phyloP scores from a whole-genome alignment of 1,140 invertebrate species.

The Drosophila athabasca region DNA sequence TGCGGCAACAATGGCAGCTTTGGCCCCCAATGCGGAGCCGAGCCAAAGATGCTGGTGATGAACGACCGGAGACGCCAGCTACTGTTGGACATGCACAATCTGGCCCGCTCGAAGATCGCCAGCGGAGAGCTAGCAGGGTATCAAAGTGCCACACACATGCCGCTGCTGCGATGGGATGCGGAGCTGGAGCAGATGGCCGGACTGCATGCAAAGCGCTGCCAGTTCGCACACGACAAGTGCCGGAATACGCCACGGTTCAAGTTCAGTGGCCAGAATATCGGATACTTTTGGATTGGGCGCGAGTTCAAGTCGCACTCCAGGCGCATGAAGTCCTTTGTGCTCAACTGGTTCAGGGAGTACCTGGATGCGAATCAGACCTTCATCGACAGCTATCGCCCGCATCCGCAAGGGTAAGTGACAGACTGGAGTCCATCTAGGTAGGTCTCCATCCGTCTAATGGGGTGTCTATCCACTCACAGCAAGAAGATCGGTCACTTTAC shows the following conservation, averaged over 20 bases:
- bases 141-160: constrained; percentile 63
- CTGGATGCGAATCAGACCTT: constrained; percentile 73
- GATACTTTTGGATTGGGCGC: constrained; percentile 74
- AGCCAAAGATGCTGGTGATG: constrained; percentile 71
- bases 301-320: constrained; percentile 76
- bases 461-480: constrained; percentile 11
- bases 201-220: constrained; percentile 70
- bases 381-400: constrained; percentile 64
- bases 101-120: constrained; percentile 68
- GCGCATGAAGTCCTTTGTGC: constrained; percentile 75
- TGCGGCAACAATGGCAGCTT: constrained; percentile 71
- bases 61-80: constrained; percentile 66
- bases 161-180: constrained; percentile 71
- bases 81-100: constrained; percentile 75
- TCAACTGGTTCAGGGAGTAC: constrained; percentile 76
- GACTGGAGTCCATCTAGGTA: neutral
- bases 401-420: constrained; percentile 66
- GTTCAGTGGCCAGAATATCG: constrained; percentile 78
- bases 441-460: neutral
- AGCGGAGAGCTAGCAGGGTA: constrained; percentile 62
- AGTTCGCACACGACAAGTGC: constrained; percentile 73
- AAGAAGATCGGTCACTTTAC: constrained; percentile 80
- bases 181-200: constrained; percentile 71
- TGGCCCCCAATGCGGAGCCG: constrained; percentile 44
- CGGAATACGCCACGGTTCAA: constrained; percentile 64